Evolutionary conservation across 1,140 invertebrate species (phyloP).

Genomic region (Goniozus legneri): DNA sequence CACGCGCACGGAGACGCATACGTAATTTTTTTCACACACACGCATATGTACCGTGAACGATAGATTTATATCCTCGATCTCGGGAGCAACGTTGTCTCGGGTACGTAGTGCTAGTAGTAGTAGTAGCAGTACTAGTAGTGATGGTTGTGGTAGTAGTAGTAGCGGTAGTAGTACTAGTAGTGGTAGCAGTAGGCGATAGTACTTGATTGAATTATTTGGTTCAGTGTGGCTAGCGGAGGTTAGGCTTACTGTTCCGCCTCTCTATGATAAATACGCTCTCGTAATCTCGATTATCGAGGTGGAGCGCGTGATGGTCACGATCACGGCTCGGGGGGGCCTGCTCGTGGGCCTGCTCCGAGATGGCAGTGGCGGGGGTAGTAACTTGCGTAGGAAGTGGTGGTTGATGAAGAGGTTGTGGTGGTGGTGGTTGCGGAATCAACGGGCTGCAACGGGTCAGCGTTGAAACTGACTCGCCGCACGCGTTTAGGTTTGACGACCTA

Average conservation of each 20-base stretch:
- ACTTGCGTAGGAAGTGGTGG: conserved; percentile 56
- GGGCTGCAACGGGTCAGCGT: conserved; percentile 56
- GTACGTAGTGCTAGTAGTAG: conserved; percentile 23
- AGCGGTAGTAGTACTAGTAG: conserved; percentile 26
- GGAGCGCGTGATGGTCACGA: conserved; percentile 54
- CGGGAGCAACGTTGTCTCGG: conserved; percentile 26
- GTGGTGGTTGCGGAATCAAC: conserved; percentile 51
- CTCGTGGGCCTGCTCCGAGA: conserved; percentile 52
- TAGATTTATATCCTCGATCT: conserved; percentile 23
- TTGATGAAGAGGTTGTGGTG: conserved; percentile 55
- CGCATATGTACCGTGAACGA: conserved; percentile 27
- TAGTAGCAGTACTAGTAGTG: conserved; percentile 21
- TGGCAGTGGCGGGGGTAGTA: conserved; percentile 52
- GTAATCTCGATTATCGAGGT: conserved; percentile 64
- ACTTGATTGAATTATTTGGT: conserved; percentile 6
- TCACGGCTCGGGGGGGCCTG: conserved; percentile 52
- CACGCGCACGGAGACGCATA: conserved; percentile 11
- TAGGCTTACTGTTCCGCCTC: conserved; percentile 67
- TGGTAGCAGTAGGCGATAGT: conserved; percentile 34
- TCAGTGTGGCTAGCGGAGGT: conserved; percentile 51
- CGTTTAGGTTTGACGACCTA: conserved; percentile 57
- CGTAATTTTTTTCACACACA: too few species aligned
- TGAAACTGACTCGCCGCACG: conserved; percentile 56
- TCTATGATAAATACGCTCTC: conserved; percentile 74
- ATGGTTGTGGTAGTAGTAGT: conserved; percentile 18